Conservation (phyloP, 2,113 vertebrate species). For the Oxygymnocypris stewartii region DNA sequence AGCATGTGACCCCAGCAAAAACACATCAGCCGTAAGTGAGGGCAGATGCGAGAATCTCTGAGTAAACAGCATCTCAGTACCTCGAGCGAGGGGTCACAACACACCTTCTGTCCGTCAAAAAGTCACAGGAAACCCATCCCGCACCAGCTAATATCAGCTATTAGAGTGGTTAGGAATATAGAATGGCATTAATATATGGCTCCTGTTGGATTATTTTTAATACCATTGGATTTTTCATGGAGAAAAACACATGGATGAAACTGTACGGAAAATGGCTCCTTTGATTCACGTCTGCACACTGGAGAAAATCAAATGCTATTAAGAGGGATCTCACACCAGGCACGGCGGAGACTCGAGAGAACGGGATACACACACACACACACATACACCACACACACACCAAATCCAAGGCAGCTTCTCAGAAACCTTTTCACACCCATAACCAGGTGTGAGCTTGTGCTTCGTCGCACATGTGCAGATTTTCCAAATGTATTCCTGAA, state of each 20-base stretch:
- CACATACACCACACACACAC: neutral
- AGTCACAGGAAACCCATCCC: neutral
- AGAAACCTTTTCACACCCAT: conserved; percentile 49
- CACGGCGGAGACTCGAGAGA: conserved; percentile 5
- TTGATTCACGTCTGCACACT: neutral
- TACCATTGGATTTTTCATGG: neutral
- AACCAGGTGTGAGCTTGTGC: conserved; percentile 44
- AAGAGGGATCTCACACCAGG: conserved; percentile 29
- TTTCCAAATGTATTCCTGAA: neutral
- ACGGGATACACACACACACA: neutral
- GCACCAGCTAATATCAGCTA: neutral
- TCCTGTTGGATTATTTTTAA: conserved; percentile 14
- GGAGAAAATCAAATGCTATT: conserved; percentile 44
- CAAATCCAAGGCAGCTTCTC: neutral
- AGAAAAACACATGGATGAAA: neutral
- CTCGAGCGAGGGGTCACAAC: neutral
- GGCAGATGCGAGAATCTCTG: neutral
- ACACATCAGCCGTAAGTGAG: conserved; percentile 1
- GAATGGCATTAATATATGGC: neutral
- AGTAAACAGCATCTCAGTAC: conserved; percentile 21
- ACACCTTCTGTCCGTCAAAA: conserved; percentile 1
- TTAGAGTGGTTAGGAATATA: neutral
- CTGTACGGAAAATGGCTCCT: neutral
- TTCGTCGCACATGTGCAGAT: neutral
- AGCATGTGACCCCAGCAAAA: conserved; percentile 14